phyloP scores from a whole-genome alignment of 1,140 invertebrate species.

The Nephila pilipes region DNA sequence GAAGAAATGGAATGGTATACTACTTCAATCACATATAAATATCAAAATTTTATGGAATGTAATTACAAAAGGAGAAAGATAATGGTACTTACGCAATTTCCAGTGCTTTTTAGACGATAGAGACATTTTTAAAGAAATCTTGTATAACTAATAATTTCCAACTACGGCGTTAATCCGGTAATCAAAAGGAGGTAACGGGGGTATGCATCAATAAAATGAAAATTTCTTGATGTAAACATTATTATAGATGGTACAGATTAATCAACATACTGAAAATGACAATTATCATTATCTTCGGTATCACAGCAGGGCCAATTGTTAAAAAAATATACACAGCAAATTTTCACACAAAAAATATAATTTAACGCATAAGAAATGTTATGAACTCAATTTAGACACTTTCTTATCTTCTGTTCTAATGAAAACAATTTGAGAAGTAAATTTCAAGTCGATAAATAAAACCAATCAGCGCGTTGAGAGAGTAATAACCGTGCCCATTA shows the following conservation, averaged over 20 bases:
- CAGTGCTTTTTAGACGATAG: conserved; percentile 65
- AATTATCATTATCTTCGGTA: background rate
- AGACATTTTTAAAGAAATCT: conserved; percentile 49
- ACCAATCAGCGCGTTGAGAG: background rate
- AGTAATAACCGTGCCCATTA: background rate
- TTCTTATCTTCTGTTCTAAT: conserved; percentile 2
- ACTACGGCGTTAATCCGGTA: background rate
- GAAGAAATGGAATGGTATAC: background rate
- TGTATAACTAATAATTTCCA: background rate
- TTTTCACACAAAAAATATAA: background rate
- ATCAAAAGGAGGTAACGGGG: background rate
- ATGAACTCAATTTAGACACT: background rate
- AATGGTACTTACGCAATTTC: conserved; percentile 70
- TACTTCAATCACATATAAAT: background rate
- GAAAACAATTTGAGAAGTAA: background rate
- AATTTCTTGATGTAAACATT: background rate
- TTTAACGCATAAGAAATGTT: background rate
- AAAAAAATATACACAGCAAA: background rate
- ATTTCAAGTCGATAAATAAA: background rate
- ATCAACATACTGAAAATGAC: background rate
- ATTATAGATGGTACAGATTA: background rate
- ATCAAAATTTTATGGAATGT: background rate
- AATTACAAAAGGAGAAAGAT: background rate
- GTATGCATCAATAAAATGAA: background rate
- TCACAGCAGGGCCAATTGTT: background rate